Percentiles rank a stretch among this genome's conserved stretches.
Conservation (phyloP, 30 jellyfish, hydroid and myxozoan species). For the Aurelia sp. region DNA sequence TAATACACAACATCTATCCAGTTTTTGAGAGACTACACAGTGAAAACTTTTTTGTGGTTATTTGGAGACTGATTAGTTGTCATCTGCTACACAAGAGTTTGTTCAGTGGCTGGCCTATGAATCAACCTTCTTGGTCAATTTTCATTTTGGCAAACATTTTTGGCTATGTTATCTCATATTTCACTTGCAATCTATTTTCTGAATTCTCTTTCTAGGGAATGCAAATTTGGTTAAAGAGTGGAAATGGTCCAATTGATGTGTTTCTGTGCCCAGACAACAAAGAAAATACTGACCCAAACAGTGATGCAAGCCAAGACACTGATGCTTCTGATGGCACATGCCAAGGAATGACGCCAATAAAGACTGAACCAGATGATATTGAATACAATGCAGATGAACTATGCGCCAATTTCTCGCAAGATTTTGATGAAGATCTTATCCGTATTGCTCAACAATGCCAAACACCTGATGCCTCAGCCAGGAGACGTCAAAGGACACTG, state of each 20-base stretch:
- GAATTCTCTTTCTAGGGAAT: constrained; percentile 48
- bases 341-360: constrained; percentile 69
- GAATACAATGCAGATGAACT: constrained; percentile 33
- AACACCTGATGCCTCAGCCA: constrained; percentile 28
- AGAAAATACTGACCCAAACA: constrained; percentile 74
- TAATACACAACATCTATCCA: no score
- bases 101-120: no score
- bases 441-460: constrained; percentile 23
- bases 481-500: constrained; percentile 65
- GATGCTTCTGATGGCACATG: constrained; percentile 63
- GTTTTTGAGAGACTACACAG: no score
- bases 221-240: constrained; percentile 96
- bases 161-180: no score
- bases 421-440: constrained; percentile 51
- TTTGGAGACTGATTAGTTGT: no score
- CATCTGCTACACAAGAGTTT: no score
- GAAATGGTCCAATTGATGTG: constrained; percentile 96
- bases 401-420: constrained; percentile 64
- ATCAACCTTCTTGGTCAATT: no score
- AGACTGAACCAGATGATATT: constrained; percentile 43
- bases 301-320: constrained; percentile 38
- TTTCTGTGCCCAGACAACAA: constrained; percentile 95
- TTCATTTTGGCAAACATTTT: no score
- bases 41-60: no score
- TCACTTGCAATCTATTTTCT: no score